A percentile compares a stretch with the other conserved stretches of the same genome.
Conservation (phyloP, 2,888 invertebrate species). For the Podotricha telesiphe region DNA sequence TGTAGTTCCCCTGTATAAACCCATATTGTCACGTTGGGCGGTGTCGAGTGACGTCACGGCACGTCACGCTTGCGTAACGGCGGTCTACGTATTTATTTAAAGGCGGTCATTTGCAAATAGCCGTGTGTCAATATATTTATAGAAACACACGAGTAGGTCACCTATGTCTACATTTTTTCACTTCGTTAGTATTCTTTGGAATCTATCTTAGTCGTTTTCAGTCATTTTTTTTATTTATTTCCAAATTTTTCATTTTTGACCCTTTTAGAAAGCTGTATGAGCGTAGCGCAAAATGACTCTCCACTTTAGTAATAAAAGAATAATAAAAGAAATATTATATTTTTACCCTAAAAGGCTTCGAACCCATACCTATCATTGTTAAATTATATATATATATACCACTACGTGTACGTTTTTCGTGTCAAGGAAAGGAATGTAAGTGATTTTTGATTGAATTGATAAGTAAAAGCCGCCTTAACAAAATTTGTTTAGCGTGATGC, state of each 20-base stretch:
- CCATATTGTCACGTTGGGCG: slow-evolving; percentile 41
- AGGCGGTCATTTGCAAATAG: slow-evolving; percentile 69
- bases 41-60: slow-evolving; percentile 62
- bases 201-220: slow-evolving; percentile 22
- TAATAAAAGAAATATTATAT: too few relatives aligned
- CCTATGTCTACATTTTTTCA: slow-evolving; percentile 51
- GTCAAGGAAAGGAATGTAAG: neutral
- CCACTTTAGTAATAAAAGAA: too few relatives aligned
- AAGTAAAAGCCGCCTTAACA: too few relatives aligned
- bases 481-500: too few relatives aligned
- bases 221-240: neutral
- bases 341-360: too few relatives aligned
- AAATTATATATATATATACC: too few relatives aligned
- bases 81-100: slow-evolving; percentile 54
- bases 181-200: slow-evolving; percentile 27
- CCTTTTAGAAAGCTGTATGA: too few relatives aligned
- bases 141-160: slow-evolving; percentile 67
- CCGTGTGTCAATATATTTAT: slow-evolving; percentile 69
- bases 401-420: slow-evolving; percentile 8
- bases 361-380: too few relatives aligned
- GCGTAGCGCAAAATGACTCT: too few relatives aligned
- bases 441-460: neutral
- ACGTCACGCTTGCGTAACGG: slow-evolving; percentile 74
- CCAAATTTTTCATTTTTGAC: too few relatives aligned
- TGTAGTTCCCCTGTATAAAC: slow-evolving; percentile 37